phyloP scores from a whole-genome alignment of 2,888 invertebrate genomes.

The Cerastis rubricosa region DNA sequence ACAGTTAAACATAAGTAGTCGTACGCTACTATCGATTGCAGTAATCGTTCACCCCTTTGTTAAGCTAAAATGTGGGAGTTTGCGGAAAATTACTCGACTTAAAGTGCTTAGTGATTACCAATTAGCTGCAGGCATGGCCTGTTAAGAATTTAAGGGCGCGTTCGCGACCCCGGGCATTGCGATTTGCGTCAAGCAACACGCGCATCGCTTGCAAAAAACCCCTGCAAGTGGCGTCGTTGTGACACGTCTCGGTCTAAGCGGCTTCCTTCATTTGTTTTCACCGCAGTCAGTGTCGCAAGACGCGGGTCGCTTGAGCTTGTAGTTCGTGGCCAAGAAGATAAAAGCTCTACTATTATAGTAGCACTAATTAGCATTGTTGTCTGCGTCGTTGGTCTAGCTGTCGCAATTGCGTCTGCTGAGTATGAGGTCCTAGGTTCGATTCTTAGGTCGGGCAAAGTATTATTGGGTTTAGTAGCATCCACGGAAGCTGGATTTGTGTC shows the following conservation, averaged over 20 bases:
- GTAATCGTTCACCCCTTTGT: slow-evolving; percentile 65
- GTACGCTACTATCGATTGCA: slow-evolving; percentile 67
- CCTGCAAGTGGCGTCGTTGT: not conserved
- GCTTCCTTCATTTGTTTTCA: not conserved
- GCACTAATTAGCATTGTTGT: slow-evolving; percentile 17
- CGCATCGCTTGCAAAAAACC: not conserved
- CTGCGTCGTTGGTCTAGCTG: not conserved
- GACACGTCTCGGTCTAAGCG: not conserved
- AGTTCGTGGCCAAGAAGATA: not conserved
- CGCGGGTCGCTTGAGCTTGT: not conserved
- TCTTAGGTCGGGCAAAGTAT: not conserved
- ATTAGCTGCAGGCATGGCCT: slow-evolving; percentile 68
- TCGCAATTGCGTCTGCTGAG: not conserved
- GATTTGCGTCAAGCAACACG: not conserved
- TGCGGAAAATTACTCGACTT: slow-evolving; percentile 66
- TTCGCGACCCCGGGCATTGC: not conserved
- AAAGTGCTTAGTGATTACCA: slow-evolving; percentile 55
- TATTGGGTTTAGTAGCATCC: not conserved
- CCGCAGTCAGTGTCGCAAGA: not conserved
- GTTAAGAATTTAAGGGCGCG: slow-evolving; percentile 44
- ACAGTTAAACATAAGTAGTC: slow-evolving; percentile 62
- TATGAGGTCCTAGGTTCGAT: not conserved
- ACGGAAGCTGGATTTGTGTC: not conserved
- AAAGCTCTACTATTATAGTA: slow-evolving; percentile 15
- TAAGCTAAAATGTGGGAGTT: slow-evolving; percentile 69